Percentiles rank a stretch among this genome's conserved stretches.
These are phyloP conservation scores for Drosophila seclusa DNA, from an alignment of 2,888 invertebrate genomes.

Conservation along the genomic window DNA sequence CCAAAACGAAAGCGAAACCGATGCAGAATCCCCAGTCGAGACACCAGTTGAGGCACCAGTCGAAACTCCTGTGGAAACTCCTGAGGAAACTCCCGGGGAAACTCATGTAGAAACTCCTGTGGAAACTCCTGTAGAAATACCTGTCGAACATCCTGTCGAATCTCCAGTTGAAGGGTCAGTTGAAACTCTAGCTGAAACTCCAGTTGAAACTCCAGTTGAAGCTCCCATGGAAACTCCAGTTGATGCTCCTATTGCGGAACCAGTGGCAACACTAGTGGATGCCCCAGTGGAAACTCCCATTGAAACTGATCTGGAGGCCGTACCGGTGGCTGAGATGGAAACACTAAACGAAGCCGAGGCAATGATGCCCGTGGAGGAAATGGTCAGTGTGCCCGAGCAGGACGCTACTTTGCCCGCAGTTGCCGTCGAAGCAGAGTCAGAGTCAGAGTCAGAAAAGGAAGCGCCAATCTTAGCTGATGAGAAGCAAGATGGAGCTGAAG, in stretches of 20 bases:
- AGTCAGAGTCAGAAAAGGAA: slow-evolving; percentile 7
- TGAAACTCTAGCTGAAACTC: neutral
- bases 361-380: slow-evolving; percentile 16
- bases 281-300: slow-evolving; percentile 2
- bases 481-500: slow-evolving; percentile 6
- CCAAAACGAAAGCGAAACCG: slow-evolving; percentile 1
- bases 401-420: slow-evolving; percentile 1
- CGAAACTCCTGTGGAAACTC: neutral
- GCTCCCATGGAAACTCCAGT: neutral
- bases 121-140: neutral
- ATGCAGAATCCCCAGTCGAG: neutral
- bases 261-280: slow-evolving; percentile 8
- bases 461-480: slow-evolving; percentile 17
- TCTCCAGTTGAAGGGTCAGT: neutral
- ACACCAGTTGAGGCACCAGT: neutral
- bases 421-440: slow-evolving; percentile 13
- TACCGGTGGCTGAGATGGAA: slow-evolving; percentile 6
- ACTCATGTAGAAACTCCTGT: neutral
- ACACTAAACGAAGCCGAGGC: neutral
- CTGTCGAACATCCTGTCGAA: neutral
- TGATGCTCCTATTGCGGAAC: neutral
- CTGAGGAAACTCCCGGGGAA: neutral
- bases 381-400: slow-evolving; percentile 8
- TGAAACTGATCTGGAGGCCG: slow-evolving; percentile 4
- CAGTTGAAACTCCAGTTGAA: slow-evolving; percentile 4